A percentile compares a stretch with the other conserved stretches of the same genome.
Evolutionary conservation across 53 echinoderm and acorn worm species (phyloP).

Genomic region (Paelopatides confundens): DNA sequence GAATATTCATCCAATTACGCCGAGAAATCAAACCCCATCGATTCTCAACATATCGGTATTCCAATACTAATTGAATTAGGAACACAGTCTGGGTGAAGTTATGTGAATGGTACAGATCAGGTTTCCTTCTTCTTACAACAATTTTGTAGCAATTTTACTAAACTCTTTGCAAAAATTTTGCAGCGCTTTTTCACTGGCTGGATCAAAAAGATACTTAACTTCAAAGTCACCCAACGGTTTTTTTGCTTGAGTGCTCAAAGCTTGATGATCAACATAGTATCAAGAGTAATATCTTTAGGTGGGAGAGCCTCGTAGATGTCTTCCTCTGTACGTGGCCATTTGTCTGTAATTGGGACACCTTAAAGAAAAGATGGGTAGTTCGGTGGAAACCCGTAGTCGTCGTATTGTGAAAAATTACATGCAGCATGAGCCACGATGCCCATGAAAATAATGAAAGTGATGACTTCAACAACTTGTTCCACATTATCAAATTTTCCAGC

Average conservation of each 20-base stretch:
- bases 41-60: too few relatives aligned
- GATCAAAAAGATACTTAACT: too few relatives aligned
- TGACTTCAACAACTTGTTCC: slow-evolving; percentile 61
- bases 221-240: slow-evolving; percentile 62
- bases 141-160: slow-evolving; percentile 37
- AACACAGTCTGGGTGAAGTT: too few relatives aligned
- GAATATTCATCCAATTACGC: too few relatives aligned
- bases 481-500: slow-evolving; percentile 63
- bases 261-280: slow-evolving; percentile 35
- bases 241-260: slow-evolving; percentile 54
- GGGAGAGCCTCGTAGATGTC: slow-evolving; percentile 40
- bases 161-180: slow-evolving; percentile 37
- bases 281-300: slow-evolving; percentile 40
- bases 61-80: too few relatives aligned
- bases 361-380: slow-evolving; percentile 64
- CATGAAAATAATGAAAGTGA: slow-evolving; percentile 79
- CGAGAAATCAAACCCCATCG: too few relatives aligned
- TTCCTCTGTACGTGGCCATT: slow-evolving; percentile 37
- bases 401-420: too few relatives aligned
- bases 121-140: slow-evolving; percentile 59
- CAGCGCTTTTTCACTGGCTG: slow-evolving; percentile 60
- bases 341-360: slow-evolving; percentile 63
- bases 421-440: slow-evolving; percentile 76
- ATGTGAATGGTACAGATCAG: slow-evolving; percentile 56
- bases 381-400: too few relatives aligned